Evolutionary conservation across 64 coral and sea anemone genomes (phyloP).

Genomic region (Astreopora myriophthalma): DNA sequence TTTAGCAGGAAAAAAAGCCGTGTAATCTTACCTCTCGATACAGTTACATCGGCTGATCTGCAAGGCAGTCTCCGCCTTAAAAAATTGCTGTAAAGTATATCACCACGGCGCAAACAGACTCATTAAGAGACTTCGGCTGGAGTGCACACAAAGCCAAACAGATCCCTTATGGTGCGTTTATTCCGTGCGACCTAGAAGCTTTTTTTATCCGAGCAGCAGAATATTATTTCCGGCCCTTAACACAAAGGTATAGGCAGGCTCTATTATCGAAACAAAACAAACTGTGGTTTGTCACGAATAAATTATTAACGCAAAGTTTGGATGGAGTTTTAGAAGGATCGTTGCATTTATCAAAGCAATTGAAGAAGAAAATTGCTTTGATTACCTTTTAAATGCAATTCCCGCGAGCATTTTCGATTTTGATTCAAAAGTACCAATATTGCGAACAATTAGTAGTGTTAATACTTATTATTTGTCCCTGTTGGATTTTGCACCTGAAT

Average conservation of each 20-base stretch:
- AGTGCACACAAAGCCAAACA: not conserved
- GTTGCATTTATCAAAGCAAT: not conserved
- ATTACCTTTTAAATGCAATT: not conserved
- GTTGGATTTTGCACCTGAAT: not conserved
- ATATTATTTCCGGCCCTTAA: slow-evolving; percentile 27
- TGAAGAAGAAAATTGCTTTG: not conserved
- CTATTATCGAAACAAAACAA: slow-evolving; percentile 7
- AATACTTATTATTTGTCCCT: not conserved
- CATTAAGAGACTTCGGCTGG: not conserved
- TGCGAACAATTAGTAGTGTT: not conserved
- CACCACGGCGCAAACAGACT: not conserved
- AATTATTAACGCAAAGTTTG: not conserved
- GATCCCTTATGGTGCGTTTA: not conserved
- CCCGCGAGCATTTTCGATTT: not conserved
- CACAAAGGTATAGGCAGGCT: not conserved
- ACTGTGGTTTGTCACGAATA: slow-evolving; percentile 9
- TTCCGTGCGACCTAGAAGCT: not conserved
- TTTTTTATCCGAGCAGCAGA: not conserved
- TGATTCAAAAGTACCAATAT: not conserved
- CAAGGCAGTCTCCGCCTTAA: not conserved
- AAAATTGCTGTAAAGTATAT: not conserved
- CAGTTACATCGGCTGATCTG: not conserved
- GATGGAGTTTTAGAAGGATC: not conserved
- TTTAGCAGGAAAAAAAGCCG: no score
- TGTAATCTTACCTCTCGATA: not conserved